Evolutionary conservation across 37 sponge, comb jelly and placozoan species (phyloP), one percentile per base, ranked within the genome.

Genomic region (Chondrosia reniformis): DNA sequence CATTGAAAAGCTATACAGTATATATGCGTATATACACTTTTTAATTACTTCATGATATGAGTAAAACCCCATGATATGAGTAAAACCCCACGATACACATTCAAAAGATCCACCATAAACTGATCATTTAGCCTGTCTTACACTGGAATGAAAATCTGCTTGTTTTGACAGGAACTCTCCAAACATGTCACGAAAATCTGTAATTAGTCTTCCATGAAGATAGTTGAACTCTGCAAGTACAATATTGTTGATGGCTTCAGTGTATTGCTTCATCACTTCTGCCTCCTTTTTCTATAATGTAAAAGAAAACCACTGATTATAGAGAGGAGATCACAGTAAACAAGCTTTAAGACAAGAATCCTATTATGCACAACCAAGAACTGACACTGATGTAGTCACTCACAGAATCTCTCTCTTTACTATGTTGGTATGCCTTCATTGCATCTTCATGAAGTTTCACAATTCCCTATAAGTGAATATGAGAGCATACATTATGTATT

Each of bases 181-280:
- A 21, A 86, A 57, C 64, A 89, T 76, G 12, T 37, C 30, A 33
- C 77, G 83, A 56, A 93, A 75, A 40, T 88, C 89, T 9, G 57
- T 55, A 25, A 86, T 24, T 74, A 93, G 59, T 32, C 25, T 15
- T 1, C 38, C 37, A 39, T 90, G 89, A 63, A 82, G 77, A 74
- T 93, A 83, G 78, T 89, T 90, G 79, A 93, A 83, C 63, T 93
- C 93, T 0, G 93, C 79, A 77, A 93, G 67, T 5, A 93, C 64
- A n/a, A 93, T 83, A 65, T 93, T 93, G 75, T 82, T 85, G n/a
- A 89, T 83, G 17, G 89, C 84, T n/a, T 93, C 89, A 74, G 84
- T 87, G 39, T 91, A 46, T 37, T 77, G 67, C 33, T 85, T 59
- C 40, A 86, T 73, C 45, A 77, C 72, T 62, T 86, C 91, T 15